Conservation (phyloP, 2,888 invertebrate genomes). For the Osmoderma eremita region DNA sequence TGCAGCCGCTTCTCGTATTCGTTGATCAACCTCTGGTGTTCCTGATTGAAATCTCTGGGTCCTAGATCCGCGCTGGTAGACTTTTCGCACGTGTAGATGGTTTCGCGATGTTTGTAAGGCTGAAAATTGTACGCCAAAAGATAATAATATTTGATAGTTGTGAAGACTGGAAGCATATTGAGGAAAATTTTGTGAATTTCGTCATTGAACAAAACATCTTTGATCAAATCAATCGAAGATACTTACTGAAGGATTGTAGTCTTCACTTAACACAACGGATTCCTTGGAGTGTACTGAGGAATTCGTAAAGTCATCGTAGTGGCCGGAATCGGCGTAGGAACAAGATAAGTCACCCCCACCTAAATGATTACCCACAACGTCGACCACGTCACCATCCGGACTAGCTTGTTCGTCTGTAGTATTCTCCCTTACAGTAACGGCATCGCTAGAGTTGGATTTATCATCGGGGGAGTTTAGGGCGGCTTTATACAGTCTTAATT, state of each 20-base stretch:
- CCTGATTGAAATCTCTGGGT: constrained; percentile 69
- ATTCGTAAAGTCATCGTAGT: constrained; percentile 83
- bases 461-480: constrained; percentile 83
- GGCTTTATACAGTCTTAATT: constrained; percentile 81
- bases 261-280: constrained; percentile 65
- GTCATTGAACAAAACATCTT: too few relatives aligned
- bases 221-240: too few relatives aligned
- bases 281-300: constrained; percentile 83
- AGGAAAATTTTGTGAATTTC: too few relatives aligned
- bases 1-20: constrained; percentile 81
- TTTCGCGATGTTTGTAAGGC: constrained; percentile 50
- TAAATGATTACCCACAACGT: constrained; percentile 48
- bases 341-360: constrained; percentile 71
- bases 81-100: constrained; percentile 51
- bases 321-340: constrained; percentile 86
- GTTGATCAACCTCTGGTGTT: constrained; percentile 75
- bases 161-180: too few relatives aligned
- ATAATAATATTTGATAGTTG: too few relatives aligned
- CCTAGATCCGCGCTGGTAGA: constrained; percentile 55
- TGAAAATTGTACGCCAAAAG: constrained; percentile 47
- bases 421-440: constrained; percentile 75
- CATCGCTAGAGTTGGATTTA: constrained; percentile 74
- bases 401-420: constrained; percentile 65
- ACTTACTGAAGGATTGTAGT: constrained; percentile 51
- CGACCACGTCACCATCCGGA: constrained; percentile 54